Base-by-base conservation (phyloP, 2,888 invertebrate species). In the Pheosia gnoma region DNA sequence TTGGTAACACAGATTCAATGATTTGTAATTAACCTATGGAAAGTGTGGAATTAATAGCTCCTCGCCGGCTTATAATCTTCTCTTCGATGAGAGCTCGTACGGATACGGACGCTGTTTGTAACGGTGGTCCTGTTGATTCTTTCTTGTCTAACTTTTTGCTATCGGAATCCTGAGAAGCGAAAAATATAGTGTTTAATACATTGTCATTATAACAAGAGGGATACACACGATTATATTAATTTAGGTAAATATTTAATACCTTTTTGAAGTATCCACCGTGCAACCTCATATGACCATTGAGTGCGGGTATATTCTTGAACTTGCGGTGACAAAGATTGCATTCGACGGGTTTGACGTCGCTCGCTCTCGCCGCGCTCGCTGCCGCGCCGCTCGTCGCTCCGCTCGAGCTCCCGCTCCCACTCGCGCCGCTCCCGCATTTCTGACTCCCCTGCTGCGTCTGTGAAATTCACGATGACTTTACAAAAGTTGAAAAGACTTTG, bases 201-300 rank as follows among this genome's bases (percentile, higher is more conserved):
- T 10, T 53, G 37, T 11, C 5, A 53, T 53, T 11, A 53, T 25
- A 25, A 25, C 25, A 25, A 25, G 25, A 25, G 25, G 37, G 13
- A 3, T 51, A 49, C 5, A n/a, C n/a, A 49, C n/a, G 6, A 49
- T 49, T 5, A 4, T 4, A 49, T 51, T 36, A 13, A 36, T 52
- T 9, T 52, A 25, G 25, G 25, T 25, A 25, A 25, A 25, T 43
- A 43, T 43, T 60, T 65, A 67, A 75, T 89, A 97, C 97, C 95
- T 98, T 98, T 90, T 99, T 99, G 84, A 98, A 98, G 90, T 98
- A 99, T 62, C 99, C 99, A 55, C 99, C 99, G 88, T 99, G 99
- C 70, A 99, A 94, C 80, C 99, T 95, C 99, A 99, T 99, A 86
- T 99, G 99, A 8, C 99, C 99, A 90, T 99, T 99, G 62, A 99